Conservation (phyloP, 2,888 invertebrate genomes). For the Drosophila koepferae region DNA sequence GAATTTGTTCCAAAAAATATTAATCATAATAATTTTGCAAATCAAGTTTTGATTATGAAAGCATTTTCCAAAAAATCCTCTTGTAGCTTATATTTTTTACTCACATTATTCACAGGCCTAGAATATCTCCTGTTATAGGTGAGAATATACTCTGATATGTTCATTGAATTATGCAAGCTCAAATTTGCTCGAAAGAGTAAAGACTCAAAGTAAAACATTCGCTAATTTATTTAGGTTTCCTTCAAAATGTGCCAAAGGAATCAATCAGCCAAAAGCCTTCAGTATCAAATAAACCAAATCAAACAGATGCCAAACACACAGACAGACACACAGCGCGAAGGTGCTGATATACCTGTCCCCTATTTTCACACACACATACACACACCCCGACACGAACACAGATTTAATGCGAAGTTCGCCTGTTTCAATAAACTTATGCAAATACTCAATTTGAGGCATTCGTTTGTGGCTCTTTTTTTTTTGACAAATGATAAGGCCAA, state of each 20-base stretch:
- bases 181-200: neutral
- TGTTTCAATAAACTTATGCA: conserved; percentile 78
- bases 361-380: neutral
- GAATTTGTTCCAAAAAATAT: neutral
- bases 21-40: neutral
- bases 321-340: neutral
- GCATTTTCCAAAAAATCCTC: neutral
- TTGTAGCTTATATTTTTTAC: neutral
- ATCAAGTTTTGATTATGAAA: neutral
- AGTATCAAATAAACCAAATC: conserved; percentile 48
- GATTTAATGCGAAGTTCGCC: conserved; percentile 35
- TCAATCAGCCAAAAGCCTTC: conserved; percentile 32
- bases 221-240: conserved; percentile 11
- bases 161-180: neutral
- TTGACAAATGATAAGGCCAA: conserved; percentile 79
- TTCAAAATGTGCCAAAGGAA: conserved; percentile 5
- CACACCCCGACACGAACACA: neutral
- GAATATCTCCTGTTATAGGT: neutral
- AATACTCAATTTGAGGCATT: conserved; percentile 75
- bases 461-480: conserved; percentile 40
- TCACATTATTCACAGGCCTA: neutral
- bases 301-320: conserved; percentile 45
- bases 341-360: neutral
- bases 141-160: neutral
- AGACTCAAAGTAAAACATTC: neutral